These are phyloP conservation scores for Morone saxatilis DNA, from an alignment of 2,113 vertebrate species.

Conservation along the genomic window DNA sequence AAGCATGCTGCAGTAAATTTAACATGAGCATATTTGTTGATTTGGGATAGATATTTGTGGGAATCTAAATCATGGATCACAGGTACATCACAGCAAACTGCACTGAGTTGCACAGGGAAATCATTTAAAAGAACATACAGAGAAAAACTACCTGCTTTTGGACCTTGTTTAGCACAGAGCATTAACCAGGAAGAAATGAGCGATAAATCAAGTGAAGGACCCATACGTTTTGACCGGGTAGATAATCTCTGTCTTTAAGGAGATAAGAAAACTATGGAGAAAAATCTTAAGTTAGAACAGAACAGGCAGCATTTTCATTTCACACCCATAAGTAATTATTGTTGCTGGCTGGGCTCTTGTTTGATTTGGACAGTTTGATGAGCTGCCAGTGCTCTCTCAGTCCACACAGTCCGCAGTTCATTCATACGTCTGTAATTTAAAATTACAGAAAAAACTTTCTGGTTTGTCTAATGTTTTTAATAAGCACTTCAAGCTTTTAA, in stretches of 20 bases:
- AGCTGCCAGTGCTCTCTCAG: neutral
- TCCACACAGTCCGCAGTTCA: slow-evolving; percentile 2
- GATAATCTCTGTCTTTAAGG: slow-evolving; percentile 83
- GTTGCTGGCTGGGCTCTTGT: slow-evolving; percentile 76
- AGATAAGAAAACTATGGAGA: slow-evolving; percentile 83
- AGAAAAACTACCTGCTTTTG: slow-evolving; percentile 80
- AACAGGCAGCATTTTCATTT: slow-evolving; percentile 53
- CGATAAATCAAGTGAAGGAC: slow-evolving; percentile 81
- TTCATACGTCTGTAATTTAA: neutral
- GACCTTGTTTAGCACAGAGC: slow-evolving; percentile 78
- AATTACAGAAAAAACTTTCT: neutral
- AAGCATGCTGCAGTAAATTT: slow-evolving; percentile 2
- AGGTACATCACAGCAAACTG: slow-evolving; percentile 52
- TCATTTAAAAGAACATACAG: slow-evolving; percentile 74
- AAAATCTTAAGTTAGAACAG: slow-evolving; percentile 80
- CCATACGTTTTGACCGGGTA: slow-evolving; percentile 84
- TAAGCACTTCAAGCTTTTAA: neutral
- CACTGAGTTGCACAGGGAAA: slow-evolving; percentile 56
- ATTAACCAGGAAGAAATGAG: slow-evolving; percentile 82
- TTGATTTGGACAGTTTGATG: slow-evolving; percentile 7
- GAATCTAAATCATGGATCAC: slow-evolving; percentile 41
- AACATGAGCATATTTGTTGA: slow-evolving; percentile 13
- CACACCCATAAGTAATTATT: slow-evolving; percentile 45
- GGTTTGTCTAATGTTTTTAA: neutral
- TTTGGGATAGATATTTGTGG: slow-evolving; percentile 29